Base-by-base conservation (phyloP, 2,888 invertebrate species). In the Biston stratarius region DNA sequence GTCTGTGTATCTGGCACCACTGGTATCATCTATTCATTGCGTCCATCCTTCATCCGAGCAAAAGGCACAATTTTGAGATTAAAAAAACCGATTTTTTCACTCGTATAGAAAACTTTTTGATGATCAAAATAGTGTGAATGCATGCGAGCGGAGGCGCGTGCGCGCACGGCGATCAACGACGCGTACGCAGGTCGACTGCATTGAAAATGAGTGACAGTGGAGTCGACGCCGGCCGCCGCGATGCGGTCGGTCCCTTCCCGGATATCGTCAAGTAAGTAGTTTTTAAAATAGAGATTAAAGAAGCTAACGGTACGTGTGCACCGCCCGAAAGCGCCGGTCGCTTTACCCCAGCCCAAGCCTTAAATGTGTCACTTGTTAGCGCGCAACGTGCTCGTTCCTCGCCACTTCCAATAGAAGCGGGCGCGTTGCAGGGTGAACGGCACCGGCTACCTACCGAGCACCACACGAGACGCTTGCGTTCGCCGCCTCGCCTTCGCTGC, bases 201-300 rank as follows among this genome's bases (percentile, higher is more conserved):
- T 90, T 85, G 87, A 89, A 89, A 88, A 86, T 86, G 87, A 90
- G 88, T 86, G 89, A 88, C 89, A 86, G 88, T 85, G 82, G 81
- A 79, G 78, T 81, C 83, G 79, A 78, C 85, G 86, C 81, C 86
- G 83, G 79, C 77, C 85, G 86, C 86, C 82, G 79, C 83, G 87
- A 86, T 87, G 88, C 87, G 88, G 87, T 86, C 85, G 87, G 85
- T 88, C 93, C 92, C 93, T 94, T 92, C 88, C 92, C 92, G 91
- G 92, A 92, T 94, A 93, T 90, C 90, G 90, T 83, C 83, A 83
- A 88, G 84, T 86, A 90, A 90, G 90, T 90, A 87, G 88, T 90
- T 92, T 92, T 91, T 92, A 89, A 91, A 93, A 92, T 92, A 93
- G 90, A 92, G 92, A 93, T 91, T 92, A 93, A 90, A 92, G 92